Conservation (phyloP, 2,888 invertebrate genomes). For the Molorchus minor region DNA sequence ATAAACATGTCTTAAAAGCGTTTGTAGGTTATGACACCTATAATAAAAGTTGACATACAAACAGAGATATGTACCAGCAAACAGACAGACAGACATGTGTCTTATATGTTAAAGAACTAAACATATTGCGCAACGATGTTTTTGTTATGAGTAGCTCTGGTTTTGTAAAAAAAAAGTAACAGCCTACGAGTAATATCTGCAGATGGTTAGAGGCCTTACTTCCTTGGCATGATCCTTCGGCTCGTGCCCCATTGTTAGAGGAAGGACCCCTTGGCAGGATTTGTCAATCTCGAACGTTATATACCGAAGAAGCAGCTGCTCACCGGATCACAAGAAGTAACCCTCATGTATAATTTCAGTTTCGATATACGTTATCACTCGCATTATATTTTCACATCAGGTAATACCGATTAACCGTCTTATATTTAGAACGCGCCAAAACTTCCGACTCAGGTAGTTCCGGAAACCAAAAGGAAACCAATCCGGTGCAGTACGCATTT, state of each 20-base stretch:
- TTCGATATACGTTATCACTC: slow-evolving; percentile 34
- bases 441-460: slow-evolving; percentile 59
- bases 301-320: slow-evolving; percentile 37
- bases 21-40: no score
- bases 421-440: slow-evolving; percentile 55
- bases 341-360: slow-evolving; percentile 40
- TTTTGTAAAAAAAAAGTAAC: no score
- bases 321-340: slow-evolving; percentile 30
- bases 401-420: slow-evolving; percentile 51
- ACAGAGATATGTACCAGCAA: no score
- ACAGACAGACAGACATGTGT: no score
- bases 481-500: background rate
- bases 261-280: slow-evolving; percentile 40
- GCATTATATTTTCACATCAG: slow-evolving; percentile 53
- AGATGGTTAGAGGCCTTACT: slow-evolving; percentile 38
- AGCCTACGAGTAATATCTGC: no score
- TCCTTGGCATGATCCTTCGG: slow-evolving; percentile 37
- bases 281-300: slow-evolving; percentile 43
- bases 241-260: slow-evolving; percentile 46
- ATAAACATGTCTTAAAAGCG: no score
- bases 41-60: no score
- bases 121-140: no score
- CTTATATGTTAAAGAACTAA: no score
- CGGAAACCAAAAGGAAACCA: slow-evolving; percentile 43
- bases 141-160: no score